Percentiles rank a stretch among this genome's conserved stretches.
phyloP scores from a whole-genome alignment of 1,140 invertebrate species.

The Paralvinella palmiformis region DNA sequence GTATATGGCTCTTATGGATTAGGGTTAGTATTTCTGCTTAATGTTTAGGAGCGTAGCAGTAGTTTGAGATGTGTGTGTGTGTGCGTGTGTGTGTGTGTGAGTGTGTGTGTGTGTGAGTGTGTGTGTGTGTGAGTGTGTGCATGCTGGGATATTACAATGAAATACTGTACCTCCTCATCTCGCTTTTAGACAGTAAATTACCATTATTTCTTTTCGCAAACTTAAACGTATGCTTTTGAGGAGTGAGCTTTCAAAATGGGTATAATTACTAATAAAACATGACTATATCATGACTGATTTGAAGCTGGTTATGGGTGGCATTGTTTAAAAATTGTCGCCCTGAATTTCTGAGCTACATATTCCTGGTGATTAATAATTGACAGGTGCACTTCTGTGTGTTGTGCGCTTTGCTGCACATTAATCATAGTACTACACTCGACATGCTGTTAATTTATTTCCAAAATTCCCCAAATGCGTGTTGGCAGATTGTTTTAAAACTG shows the following conservation, averaged over 20 bases:
- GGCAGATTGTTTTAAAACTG: background rate
- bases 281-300: no score
- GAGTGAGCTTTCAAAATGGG: no score
- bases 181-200: background rate
- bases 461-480: background rate
- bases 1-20: constrained; percentile 52
- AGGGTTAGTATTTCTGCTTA: constrained; percentile 33
- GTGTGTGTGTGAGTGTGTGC: background rate
- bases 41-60: no score
- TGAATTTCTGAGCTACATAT: background rate
- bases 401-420: background rate
- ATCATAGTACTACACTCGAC: background rate
- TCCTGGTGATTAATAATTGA: background rate
- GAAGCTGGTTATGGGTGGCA: no score
- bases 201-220: no score
- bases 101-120: background rate
- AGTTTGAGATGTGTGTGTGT: background rate
- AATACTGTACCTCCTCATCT: background rate
- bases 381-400: background rate
- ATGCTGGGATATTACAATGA: background rate
- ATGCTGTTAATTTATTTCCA: background rate
- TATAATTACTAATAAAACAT: no score
- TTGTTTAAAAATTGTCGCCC: background rate
- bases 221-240: no score
- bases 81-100: background rate